A percentile compares a stretch with the other conserved stretches of the same genome.
Conservation (phyloP, 1,140 invertebrate species). For the Lepidotrigona ventralis region DNA sequence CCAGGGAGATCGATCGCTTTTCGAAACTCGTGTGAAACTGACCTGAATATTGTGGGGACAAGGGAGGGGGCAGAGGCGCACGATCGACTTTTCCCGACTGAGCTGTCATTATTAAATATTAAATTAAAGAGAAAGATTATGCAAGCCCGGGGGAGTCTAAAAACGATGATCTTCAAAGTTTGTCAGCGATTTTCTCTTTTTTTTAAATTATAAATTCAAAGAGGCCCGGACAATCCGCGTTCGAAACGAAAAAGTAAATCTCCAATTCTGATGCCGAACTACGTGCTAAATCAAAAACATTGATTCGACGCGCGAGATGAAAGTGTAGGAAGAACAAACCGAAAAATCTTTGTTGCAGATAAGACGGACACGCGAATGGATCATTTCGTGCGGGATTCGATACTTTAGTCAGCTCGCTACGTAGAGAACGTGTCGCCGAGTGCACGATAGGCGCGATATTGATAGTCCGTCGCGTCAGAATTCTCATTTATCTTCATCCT, state of each 20-base stretch:
- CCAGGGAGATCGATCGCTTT: conserved; percentile 1
- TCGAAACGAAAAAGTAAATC: not conserved
- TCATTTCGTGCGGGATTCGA: not conserved
- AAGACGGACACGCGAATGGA: conserved; percentile 7
- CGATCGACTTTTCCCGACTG: conserved; percentile 11
- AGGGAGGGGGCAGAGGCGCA: accelerated
- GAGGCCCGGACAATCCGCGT: not conserved
- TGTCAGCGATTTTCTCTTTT: not conserved
- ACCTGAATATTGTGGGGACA: not conserved
- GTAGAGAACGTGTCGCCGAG: not conserved
- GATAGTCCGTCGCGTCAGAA: conserved; percentile 35
- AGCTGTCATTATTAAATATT: conserved; percentile 52
- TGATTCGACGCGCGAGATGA: not conserved
- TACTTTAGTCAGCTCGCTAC: not conserved
- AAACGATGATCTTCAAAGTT: not conserved
- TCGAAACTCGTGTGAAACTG: not conserved
- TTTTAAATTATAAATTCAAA: conserved; percentile 32
- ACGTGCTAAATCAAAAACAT: not conserved
- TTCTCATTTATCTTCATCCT: conserved; percentile 51
- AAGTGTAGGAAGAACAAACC: not conserved
- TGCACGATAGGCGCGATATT: conserved; percentile 18
- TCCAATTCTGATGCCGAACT: not conserved
- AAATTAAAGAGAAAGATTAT: conserved; percentile 59
- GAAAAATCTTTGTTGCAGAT: not conserved
- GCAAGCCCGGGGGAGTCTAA: not conserved